Evolutionary conservation across 2,888 invertebrate species (phyloP), one percentile per base, ranked within the genome.

Genomic region (Bedellia somnulentella): DNA sequence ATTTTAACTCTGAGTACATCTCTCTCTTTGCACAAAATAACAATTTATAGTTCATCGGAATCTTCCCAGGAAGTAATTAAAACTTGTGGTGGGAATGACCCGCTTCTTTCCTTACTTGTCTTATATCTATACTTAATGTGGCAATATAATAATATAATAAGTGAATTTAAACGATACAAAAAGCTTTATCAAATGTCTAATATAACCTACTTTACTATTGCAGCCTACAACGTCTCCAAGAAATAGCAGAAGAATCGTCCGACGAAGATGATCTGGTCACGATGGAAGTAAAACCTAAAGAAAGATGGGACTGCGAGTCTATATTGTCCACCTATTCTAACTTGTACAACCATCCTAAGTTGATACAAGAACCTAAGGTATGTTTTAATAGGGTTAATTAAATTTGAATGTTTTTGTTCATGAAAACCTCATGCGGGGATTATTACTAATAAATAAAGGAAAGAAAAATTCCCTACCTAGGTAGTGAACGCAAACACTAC

Each of bases 241-340:
- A 75, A 37, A 73, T 76, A 28, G 47, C 52, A 5, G 76, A 76
- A 25, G 75, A 73, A 35, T 73, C 66, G 6, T 68, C 78, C 1
- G 82, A 82, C 21, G 81, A 83, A 2, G 78, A 80, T 36, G 67
- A 85, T 8, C 56, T 84, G 21, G 76, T 78, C 17, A 61, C 82
- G 1, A 66, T 83, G 37, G 81, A 86, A 1, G 79, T 82, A 15
- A 79, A 83, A 30, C 68, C 78, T 1, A 80, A 83, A 40, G 80
- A 79, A 43, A 86, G 83, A 55, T 93, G 89, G 89, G 95, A 96
- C 64, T 95, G 95, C 48, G 89, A 95, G 70, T 90, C 90, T 32
- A 87, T 95, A 41, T 67, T 95, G 4, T 89, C 90, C 12, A 94
- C 92, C 0, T 92, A 92, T 56, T 94, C 94, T 5, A 96, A 87